A percentile compares a stretch with the other conserved stretches of the same genome.
Evolutionary conservation across 2,113 vertebrate genomes (phyloP).

Genomic region (Phyllostomus hastatus): DNA sequence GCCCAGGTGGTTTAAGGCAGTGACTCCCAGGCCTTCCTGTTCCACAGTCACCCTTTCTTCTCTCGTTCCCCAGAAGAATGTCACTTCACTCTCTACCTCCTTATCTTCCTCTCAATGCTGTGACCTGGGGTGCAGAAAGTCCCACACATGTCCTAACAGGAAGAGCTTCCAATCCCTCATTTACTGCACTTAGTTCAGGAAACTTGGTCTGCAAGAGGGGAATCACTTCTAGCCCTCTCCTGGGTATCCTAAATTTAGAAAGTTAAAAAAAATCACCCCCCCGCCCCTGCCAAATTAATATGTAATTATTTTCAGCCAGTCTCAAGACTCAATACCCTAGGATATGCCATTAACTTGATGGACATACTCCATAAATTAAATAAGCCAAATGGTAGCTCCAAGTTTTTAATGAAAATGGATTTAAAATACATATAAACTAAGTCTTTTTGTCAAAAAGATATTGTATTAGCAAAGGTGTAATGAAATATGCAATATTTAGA

Average conservation of each 20-base stretch:
- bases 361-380: neutral
- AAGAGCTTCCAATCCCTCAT: neutral
- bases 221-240: neutral
- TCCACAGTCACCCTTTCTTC: neutral
- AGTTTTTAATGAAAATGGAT: neutral
- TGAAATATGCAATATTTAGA: constrained; percentile 21
- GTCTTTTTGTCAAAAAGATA: constrained; percentile 1
- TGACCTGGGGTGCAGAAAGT: neutral
- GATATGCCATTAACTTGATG: neutral
- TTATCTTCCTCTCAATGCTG: neutral
- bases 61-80: neutral
- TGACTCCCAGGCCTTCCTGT: neutral
- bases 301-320: neutral
- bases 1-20: neutral
- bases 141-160: neutral
- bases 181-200: neutral
- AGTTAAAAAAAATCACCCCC: neutral
- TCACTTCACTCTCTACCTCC: neutral
- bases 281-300: neutral
- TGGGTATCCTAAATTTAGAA: neutral
- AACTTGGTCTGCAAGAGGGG: neutral
- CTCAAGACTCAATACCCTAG: neutral
- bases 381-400: neutral
- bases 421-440: neutral
- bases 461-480: neutral